phyloP scores from a whole-genome alignment of 2,113 vertebrate species.

The Phalacrocorax carbo region DNA sequence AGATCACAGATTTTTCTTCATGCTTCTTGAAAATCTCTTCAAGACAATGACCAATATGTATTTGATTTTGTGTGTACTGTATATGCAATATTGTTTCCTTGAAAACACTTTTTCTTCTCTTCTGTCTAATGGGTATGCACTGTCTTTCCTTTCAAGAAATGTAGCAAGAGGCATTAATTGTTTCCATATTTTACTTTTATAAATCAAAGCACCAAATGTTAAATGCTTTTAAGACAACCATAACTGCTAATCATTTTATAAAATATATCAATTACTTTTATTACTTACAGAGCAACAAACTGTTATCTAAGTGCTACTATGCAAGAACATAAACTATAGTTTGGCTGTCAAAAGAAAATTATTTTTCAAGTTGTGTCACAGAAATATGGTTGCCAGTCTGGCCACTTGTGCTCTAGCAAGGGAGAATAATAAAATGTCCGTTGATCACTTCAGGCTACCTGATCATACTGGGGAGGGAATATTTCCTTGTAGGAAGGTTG shows the following conservation, averaged over 20 bases:
- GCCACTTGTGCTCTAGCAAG: background rate
- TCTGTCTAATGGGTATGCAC: background rate
- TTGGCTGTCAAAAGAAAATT: background rate
- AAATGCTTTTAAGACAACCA: background rate
- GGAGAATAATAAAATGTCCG: background rate
- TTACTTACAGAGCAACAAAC: background rate
- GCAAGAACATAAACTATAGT: background rate
- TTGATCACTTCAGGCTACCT: background rate
- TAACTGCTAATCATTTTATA: background rate
- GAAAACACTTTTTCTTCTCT: background rate
- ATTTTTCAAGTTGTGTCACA: background rate
- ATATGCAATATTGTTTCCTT: background rate
- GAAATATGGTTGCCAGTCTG: background rate
- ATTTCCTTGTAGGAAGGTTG: background rate
- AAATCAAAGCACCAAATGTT: background rate
- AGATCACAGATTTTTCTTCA: background rate
- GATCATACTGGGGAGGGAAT: rapidly evolving
- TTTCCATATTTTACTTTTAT: background rate
- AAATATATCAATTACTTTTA: background rate
- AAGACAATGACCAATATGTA: background rate
- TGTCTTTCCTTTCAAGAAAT: background rate
- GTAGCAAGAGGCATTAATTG: background rate
- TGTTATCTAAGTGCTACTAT: background rate
- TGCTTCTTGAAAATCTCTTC: background rate
- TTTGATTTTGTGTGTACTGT: background rate